Base-by-base conservation (phyloP, 2,888 invertebrate genomes). In the Drosophila fungiperda region DNA sequence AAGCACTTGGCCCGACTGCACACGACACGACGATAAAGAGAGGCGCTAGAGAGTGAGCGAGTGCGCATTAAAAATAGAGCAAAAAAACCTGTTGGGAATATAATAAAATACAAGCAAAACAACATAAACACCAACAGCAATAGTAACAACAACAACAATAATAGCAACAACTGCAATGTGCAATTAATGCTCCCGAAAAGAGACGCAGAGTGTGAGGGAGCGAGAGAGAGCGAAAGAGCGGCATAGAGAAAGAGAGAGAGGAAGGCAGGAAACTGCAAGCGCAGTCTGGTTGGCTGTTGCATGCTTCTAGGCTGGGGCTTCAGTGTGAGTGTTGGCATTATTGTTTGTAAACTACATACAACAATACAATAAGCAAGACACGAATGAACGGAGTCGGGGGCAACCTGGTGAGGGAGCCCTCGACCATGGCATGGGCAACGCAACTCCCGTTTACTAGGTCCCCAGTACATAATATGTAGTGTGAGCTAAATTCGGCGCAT, bases 331-430 rank as follows among this genome's bases (percentile, higher is more conserved):
- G 83, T 89, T 85, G 85, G 82, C 80, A 87, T 89, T 87, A 87
- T 87, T 87, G 87, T 87, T 89, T 89, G 89, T 89, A 89, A 87
- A 87, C 87, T 87, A 83, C 85, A 87, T 87, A 87, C 87, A 87
- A 87, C 87, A 87, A 87, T 89, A 89, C 87, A 87, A 87, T 86
- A 86, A 87, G 89, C 87, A 87, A 82, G 87, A 80, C 83, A 80
- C 66, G 23, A 23, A 45, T 23, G 23, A 23, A 23, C 23, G 23
- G 4, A 45, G 62, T 40, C 36, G 76, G 64, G 64, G 58, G 33
- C 55, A 52, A 52, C 42, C 23, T 26, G 38, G 8, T 38, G 38
- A 17, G 38, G 38, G 17, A 17, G 29, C 29, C 29, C 38, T 38
- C 17, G 23, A 23, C 23, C 45, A 23, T 50, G 40, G 53, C 33